phyloP scores from a whole-genome alignment of 92 coral and sea anemone species.

The Pocillopora meandrina region DNA sequence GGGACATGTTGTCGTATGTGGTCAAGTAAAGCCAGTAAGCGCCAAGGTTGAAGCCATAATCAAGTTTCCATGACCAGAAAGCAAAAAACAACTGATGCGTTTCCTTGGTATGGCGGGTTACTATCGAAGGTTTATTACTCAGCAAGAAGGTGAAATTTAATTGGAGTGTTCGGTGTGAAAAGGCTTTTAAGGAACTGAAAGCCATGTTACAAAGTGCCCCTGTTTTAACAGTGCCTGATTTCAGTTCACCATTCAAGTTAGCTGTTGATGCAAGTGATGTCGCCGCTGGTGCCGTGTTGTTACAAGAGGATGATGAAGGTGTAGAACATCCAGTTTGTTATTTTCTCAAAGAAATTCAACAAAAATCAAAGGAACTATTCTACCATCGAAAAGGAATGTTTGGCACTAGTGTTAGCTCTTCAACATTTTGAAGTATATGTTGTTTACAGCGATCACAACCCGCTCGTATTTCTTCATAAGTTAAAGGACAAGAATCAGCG shows the following conservation, averaged over 20 bases:
- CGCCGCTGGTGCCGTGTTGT: constrained; percentile 58
- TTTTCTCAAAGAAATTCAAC: constrained; percentile 31
- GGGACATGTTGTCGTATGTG: constrained; percentile 63
- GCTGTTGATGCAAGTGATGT: constrained; percentile 69
- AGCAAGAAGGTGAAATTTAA: constrained; percentile 35
- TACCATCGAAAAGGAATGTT: constrained; percentile 16
- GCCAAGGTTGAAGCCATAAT: constrained; percentile 4
- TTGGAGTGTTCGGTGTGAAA: constrained; percentile 54
- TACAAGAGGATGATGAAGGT: constrained; percentile 50
- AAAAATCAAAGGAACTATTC: constrained; percentile 23
- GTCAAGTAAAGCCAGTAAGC: constrained; percentile 44
- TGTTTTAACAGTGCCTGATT: constrained; percentile 57
- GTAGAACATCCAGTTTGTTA: constrained; percentile 44
- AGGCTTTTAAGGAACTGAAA: constrained; percentile 58
- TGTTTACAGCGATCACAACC: too few species aligned
- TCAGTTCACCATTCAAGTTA: constrained; percentile 41
- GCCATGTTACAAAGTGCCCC: constrained; percentile 55
- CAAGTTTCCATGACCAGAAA: constrained; percentile 27
- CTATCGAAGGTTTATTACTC: constrained; percentile 57
- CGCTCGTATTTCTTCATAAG: too few species aligned
- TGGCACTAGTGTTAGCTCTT: constrained; percentile 17
- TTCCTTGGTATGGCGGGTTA: constrained; percentile 72
- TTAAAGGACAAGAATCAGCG: too few species aligned
- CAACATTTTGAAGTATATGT: neutral
- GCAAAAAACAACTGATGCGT: constrained; percentile 51